Evolutionary conservation across 64 coral and sea anemone species (phyloP).

Genomic region (Catalaphyllia jardinei): DNA sequence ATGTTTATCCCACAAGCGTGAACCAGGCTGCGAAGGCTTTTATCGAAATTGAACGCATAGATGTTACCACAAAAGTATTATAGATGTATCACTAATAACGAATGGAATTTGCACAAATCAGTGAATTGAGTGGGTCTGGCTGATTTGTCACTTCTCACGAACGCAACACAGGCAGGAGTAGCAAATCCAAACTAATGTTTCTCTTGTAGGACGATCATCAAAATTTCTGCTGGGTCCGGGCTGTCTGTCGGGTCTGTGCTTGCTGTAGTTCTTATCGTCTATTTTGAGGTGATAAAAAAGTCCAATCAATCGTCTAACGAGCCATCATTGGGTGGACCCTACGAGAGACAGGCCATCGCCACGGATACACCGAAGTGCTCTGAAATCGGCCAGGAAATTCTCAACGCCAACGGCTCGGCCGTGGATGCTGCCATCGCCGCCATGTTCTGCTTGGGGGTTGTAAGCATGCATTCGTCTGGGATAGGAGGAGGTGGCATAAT

Average conservation of each 20-base stretch:
- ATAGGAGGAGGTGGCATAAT: slow-evolving; percentile 59
- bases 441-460: slow-evolving; percentile 64
- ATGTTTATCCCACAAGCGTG: no score
- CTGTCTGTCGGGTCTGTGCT: no score
- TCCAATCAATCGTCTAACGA: not conserved
- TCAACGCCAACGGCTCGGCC: slow-evolving; percentile 15
- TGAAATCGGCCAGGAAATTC: slow-evolving; percentile 28
- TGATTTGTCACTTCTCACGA: no score
- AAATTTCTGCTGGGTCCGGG: no score
- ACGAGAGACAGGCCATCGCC: slow-evolving; percentile 42
- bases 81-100: no score
- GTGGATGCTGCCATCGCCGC: slow-evolving; percentile 73
- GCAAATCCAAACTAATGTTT: no score
- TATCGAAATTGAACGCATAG: not conserved
- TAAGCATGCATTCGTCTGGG: slow-evolving; percentile 64
- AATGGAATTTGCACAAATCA: no score
- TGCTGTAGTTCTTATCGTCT: not conserved
- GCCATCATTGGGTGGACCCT: slow-evolving; percentile 20
- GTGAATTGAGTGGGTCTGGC: no score
- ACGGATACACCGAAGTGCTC: slow-evolving; percentile 54
- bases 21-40: not conserved
- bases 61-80: no score
- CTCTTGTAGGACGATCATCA: no score
- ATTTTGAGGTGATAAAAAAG: not conserved
- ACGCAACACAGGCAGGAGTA: no score